These are phyloP conservation scores for Cydia splendana DNA, from an alignment of 1,140 invertebrate species.

Conservation along the genomic window DNA sequence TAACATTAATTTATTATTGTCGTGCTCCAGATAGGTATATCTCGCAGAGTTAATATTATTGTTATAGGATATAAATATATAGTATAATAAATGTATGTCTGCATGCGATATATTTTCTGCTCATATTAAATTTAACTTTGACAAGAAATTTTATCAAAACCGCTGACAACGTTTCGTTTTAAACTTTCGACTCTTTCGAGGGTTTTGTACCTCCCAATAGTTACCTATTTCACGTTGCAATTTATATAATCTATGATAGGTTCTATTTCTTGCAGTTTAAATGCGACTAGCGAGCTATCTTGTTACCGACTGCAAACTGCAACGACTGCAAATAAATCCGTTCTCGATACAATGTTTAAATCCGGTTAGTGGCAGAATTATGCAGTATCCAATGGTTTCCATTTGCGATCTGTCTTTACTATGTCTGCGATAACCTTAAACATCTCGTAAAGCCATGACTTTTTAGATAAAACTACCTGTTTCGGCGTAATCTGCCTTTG, in stretches of 20 bases:
- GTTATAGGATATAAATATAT: background rate
- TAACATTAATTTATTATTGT: background rate
- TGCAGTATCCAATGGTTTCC: constrained; percentile 15
- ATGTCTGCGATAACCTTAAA: constrained; percentile 25
- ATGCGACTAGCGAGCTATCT: background rate
- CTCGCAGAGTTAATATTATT: too few relatives aligned
- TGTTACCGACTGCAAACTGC: background rate
- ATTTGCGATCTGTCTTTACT: background rate
- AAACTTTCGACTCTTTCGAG: background rate
- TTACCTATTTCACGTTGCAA: background rate
- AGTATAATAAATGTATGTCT: background rate
- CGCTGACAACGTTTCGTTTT: background rate
- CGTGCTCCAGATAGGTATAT: background rate
- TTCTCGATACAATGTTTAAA: constrained; percentile 27
- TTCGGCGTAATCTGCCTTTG: constrained; percentile 17
- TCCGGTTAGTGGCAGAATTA: constrained; percentile 26
- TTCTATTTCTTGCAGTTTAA: background rate
- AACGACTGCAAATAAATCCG: background rate
- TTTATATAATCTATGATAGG: background rate
- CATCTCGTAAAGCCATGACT: constrained; percentile 3
- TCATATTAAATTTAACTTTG: background rate
- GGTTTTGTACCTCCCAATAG: background rate
- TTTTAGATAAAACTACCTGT: constrained; percentile 14
- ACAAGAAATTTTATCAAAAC: background rate
- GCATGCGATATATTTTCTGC: background rate